These are phyloP conservation scores for Mobula birostris DNA, from an alignment of 2,113 vertebrate genomes.

Conservation along the genomic window DNA sequence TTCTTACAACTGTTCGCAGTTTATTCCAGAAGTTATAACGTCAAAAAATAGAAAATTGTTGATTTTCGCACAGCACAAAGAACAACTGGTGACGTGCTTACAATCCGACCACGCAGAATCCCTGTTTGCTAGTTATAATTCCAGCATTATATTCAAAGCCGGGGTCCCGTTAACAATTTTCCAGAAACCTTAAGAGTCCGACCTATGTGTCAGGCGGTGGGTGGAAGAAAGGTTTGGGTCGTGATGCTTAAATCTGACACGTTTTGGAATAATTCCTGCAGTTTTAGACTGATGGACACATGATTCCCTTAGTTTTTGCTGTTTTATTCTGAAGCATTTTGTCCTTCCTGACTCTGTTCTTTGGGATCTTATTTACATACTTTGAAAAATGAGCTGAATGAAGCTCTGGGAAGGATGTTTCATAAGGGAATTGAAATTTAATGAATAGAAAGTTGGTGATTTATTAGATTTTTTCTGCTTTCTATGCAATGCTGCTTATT, in stretches of 20 bases:
- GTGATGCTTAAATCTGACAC: neutral
- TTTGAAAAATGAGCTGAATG: neutral
- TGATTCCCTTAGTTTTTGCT: neutral
- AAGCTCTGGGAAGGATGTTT: neutral
- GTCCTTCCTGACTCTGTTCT: too few species aligned
- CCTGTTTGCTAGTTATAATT: neutral
- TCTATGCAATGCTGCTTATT: neutral
- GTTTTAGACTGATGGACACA: neutral
- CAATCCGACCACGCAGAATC: neutral
- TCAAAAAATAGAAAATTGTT: neutral
- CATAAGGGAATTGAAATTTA: neutral
- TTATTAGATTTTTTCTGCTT: neutral
- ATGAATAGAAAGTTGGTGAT: too few species aligned
- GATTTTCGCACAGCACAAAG: neutral
- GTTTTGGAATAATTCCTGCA: neutral
- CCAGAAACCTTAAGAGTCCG: neutral
- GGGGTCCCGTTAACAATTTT: neutral
- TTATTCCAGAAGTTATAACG: constrained; percentile 2
- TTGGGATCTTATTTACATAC: neutral
- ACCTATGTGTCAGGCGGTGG: neutral
- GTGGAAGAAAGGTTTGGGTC: neutral
- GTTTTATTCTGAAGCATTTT: neutral
- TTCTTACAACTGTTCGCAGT: neutral
- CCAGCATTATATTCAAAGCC: neutral
- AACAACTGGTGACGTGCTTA: neutral